phyloP scores from a whole-genome alignment of 2,888 invertebrate species.

The Chloromyia formosa region DNA sequence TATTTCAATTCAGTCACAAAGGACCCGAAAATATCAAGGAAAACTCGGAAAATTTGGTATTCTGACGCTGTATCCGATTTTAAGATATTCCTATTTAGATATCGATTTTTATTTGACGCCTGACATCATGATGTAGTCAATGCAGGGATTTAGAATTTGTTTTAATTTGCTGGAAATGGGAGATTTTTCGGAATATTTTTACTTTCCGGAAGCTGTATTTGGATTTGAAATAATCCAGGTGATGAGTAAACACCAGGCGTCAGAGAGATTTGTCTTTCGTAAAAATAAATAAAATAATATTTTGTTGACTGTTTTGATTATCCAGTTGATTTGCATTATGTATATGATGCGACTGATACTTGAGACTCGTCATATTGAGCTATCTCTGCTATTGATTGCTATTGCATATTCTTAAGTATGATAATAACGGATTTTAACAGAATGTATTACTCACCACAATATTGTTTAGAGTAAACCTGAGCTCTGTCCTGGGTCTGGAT shows the following conservation, averaged over 20 bases:
- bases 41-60: constrained; percentile 5
- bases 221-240: too few relatives aligned
- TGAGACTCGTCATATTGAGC: too few relatives aligned
- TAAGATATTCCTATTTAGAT: constrained; percentile 20
- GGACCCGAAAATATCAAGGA: background rate
- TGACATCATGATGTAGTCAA: background rate
- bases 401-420: too few relatives aligned
- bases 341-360: too few relatives aligned
- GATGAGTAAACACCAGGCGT: too few relatives aligned
- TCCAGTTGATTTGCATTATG: too few relatives aligned
- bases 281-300: too few relatives aligned
- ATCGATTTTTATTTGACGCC: background rate
- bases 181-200: background rate
- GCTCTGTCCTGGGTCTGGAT: constrained; percentile 77
- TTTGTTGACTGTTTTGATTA: too few relatives aligned
- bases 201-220: too few relatives aligned
- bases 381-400: too few relatives aligned
- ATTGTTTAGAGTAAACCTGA: constrained; percentile 81
- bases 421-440: too few relatives aligned
- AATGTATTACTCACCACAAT: constrained; percentile 71
- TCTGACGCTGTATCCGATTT: constrained; percentile 7
- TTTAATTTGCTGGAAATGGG: background rate
- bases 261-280: too few relatives aligned
- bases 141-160: background rate
- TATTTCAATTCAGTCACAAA: background rate